Evolutionary conservation across 2,113 vertebrate species (phyloP).

Genomic region (Balaenoptera acutorostrata): DNA sequence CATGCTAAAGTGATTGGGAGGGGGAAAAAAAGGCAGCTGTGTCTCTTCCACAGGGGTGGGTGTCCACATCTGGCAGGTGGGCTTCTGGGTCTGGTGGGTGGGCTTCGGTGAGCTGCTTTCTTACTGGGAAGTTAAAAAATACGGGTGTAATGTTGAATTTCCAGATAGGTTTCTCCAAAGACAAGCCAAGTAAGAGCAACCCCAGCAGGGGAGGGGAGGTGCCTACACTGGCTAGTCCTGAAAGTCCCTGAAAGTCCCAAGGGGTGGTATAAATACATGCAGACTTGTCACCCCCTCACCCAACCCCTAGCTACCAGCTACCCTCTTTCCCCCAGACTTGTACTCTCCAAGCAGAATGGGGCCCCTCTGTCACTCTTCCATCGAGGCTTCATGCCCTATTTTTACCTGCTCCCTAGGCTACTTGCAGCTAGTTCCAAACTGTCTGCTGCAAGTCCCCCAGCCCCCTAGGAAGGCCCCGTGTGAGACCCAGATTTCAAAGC

Average conservation of each 20-base stretch:
- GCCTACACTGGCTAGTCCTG: neutral
- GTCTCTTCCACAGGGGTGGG: no score
- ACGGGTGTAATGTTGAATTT: neutral
- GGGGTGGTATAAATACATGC: accelerated
- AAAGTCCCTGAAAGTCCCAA: neutral
- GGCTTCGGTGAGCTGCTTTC: neutral
- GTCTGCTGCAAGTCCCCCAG: neutral
- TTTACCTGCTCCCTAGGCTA: neutral
- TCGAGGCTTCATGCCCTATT: neutral
- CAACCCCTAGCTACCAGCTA: neutral
- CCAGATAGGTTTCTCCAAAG: neutral
- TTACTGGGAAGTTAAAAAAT: neutral
- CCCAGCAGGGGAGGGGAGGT: neutral
- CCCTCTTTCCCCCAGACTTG: neutral
- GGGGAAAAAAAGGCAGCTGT: neutral
- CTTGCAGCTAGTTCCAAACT: neutral
- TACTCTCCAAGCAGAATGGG: neutral
- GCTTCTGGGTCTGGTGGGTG: neutral
- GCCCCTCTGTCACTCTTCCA: neutral
- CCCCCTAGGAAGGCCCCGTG: neutral
- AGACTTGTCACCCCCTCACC: neutral
- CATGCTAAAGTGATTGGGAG: neutral
- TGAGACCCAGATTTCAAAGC: neutral
- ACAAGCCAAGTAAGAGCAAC: no score
- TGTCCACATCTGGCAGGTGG: neutral